Percentiles rank a stretch among this genome's conserved stretches.
Conservation (phyloP, 2,888 invertebrate genomes). For the Thecophora atra region DNA sequence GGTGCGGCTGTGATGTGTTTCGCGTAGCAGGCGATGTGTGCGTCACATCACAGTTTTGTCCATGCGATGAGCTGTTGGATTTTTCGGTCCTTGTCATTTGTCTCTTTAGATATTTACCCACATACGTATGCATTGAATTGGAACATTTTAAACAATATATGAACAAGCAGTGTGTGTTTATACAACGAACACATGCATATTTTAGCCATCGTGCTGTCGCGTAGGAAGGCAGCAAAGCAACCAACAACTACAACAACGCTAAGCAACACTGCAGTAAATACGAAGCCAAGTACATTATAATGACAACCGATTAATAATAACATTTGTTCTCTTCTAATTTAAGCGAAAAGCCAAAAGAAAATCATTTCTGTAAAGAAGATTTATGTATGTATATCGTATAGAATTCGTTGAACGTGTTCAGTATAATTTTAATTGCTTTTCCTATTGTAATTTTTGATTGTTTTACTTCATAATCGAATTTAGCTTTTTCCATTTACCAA, state of each 20-base stretch:
- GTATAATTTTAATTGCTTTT: slow-evolving; percentile 13
- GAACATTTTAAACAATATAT: slow-evolving; percentile 5
- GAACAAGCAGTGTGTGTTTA: background rate
- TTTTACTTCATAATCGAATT: background rate
- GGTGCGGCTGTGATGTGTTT: slow-evolving; percentile 10
- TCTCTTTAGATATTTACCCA: background rate
- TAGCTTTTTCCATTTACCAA: background rate
- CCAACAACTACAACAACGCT: background rate
- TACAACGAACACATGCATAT: background rate
- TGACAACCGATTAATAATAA: background rate
- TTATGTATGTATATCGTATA: too few relatives aligned
- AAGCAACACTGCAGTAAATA: background rate
- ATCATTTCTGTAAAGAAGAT: too few relatives aligned
- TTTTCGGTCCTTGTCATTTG: slow-evolving; percentile 65
- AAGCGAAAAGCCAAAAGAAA: background rate
- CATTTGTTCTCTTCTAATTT: background rate
- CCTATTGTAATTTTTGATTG: background rate
- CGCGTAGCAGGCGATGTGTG: slow-evolving; percentile 59
- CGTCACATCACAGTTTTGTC: slow-evolving; percentile 58
- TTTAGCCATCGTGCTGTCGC: background rate
- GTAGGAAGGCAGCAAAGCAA: background rate
- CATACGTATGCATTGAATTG: too few relatives aligned
- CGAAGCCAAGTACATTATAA: background rate
- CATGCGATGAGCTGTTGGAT: slow-evolving; percentile 62
- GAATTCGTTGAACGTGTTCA: background rate